A percentile compares a stretch with the other conserved stretches of the same genome.
Evolutionary conservation across 2,113 vertebrate species (phyloP).

Genomic region (Thalassarche chlororhynchos): DNA sequence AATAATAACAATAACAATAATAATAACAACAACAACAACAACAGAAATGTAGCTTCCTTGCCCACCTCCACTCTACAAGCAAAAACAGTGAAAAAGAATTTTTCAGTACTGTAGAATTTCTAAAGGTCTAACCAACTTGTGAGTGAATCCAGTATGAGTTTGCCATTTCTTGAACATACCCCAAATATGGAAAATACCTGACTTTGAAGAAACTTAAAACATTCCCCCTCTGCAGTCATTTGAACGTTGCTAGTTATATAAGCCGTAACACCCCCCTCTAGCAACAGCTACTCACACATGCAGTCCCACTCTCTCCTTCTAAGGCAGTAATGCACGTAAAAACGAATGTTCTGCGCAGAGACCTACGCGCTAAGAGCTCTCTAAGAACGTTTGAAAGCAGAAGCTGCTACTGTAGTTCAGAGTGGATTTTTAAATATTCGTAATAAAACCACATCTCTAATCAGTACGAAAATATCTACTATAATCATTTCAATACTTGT

Average conservation of each 20-base stretch:
- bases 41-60: too few relatives aligned
- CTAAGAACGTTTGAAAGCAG: accelerated
- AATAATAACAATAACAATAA: not conserved
- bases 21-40: too few relatives aligned
- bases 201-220: not conserved
- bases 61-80: not conserved
- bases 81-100: not conserved
- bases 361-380: not conserved
- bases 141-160: not conserved
- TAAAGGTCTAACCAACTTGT: accelerated
- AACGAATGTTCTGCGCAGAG: not conserved
- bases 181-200: not conserved
- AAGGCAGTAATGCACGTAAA: accelerated
- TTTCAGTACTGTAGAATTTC: not conserved
- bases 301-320: accelerated
- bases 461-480: not conserved
- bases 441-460: not conserved
- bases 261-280: accelerated
- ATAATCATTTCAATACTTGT: not conserved
- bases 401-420: not conserved
- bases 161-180: not conserved
- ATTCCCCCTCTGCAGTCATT: not conserved
- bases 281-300: not conserved
- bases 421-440: not conserved
- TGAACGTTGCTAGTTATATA: accelerated